Evolutionary conservation across 2,888 invertebrate species (phyloP), one percentile per base, ranked within the genome.

Genomic region (Anagyrus pseudococci): DNA sequence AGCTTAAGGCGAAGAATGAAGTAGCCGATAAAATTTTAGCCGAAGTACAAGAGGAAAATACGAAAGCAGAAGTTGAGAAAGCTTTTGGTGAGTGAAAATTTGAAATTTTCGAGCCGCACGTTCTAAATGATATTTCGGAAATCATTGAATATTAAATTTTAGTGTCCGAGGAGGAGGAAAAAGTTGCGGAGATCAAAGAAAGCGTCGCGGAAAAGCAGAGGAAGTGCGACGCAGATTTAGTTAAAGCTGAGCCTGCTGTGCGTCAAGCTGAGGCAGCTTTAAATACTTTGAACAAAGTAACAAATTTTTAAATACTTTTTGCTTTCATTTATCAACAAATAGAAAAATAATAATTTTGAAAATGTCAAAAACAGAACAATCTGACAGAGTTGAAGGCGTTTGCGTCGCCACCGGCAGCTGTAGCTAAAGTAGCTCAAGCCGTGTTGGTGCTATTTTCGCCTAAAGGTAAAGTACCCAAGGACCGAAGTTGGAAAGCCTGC

Each of bases 381-480:
- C 82, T 97, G 69, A 96, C 96, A 0, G 97, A 98, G 82, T 81
- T 97, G 76, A 96, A 96, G 78, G 94, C 96, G 0, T 96, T 97
- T 79, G 94, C 94, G 0, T 88, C 93, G 4, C 97, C 97, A 4
- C 94, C 95, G 0, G 88, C 89, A 44, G 93, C 94, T 57, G 96
- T 96, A 0, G 90, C 92, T 0, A 91, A 88, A 72, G 96, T 96
- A 0, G 88, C 89, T 8, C 90, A 93, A 1, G 96, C 95, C 7
- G 96, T 96, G 3, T 85, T 95, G 70, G 93, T 95, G 2, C 83
- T 97, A n/a, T 89, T 96, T 72, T 85, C 92, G 0, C 86, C 87
- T 62, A 91, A 88, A 76, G 93, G 93, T 3, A 94, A 93, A 81
- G 85, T 96, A 57, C 93, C 96, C 0, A 92, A 93, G 84, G 97